phyloP scores from a whole-genome alignment of 2,888 invertebrate species.

The Rhodophaea formosa region DNA sequence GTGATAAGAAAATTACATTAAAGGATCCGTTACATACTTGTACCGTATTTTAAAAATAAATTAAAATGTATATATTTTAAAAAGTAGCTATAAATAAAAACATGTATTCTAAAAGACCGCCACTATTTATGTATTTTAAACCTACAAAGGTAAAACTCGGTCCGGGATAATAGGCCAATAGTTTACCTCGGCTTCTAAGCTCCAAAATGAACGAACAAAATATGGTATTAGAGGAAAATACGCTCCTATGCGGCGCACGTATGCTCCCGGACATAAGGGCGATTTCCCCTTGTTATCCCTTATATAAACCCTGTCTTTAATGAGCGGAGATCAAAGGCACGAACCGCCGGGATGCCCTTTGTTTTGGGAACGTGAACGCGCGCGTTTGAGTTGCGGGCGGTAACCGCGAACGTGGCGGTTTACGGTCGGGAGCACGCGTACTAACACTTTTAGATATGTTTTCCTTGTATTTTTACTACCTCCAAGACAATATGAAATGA shows the following conservation, averaged over 20 bases:
- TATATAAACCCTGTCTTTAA: conserved; percentile 7
- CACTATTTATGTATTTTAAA: neutral
- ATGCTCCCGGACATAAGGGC: conserved; percentile 4
- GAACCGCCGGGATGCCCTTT: conserved; percentile 5
- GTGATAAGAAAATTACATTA: too few species aligned
- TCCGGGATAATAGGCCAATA: conserved; percentile 9
- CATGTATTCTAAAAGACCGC: neutral
- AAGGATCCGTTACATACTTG: too few species aligned
- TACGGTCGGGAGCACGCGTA: neutral
- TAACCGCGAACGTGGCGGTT: conserved; percentile 3
- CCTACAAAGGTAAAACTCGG: neutral
- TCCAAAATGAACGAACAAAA: conserved; percentile 15
- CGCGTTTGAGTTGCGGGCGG: conserved; percentile 7
- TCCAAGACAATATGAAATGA: too few species aligned
- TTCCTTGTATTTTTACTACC: neutral
- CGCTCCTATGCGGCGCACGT: neutral
- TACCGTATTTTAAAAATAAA: too few species aligned
- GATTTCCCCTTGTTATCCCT: conserved; percentile 12
- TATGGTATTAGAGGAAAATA: conserved; percentile 14
- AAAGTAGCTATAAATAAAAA: neutral
- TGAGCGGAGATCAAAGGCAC: conserved; percentile 17
- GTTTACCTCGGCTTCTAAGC: conserved; percentile 5
- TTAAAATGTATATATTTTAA: too few species aligned
- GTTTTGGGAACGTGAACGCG: conserved; percentile 14
- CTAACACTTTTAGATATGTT: neutral